Conservation (phyloP, 2,113 vertebrate genomes). For the Alligator sinensis region DNA sequence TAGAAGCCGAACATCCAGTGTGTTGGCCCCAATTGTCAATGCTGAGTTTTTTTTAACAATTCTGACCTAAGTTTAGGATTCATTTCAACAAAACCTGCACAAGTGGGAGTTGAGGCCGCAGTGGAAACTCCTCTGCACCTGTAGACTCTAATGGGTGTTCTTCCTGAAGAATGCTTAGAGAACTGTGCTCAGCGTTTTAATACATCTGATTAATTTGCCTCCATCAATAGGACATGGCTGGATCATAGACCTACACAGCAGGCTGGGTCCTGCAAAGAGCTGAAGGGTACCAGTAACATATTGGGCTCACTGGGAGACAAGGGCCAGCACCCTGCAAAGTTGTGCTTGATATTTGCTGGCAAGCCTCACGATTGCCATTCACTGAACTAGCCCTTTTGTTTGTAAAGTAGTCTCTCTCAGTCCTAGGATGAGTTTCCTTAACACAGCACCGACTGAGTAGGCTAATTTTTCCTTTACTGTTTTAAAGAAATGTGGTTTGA, state of each 20-base stretch:
- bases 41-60: not conserved
- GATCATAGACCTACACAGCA: not conserved
- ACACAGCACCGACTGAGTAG: not conserved
- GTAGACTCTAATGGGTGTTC: not conserved
- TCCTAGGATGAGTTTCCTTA: not conserved
- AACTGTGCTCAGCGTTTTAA: not conserved
- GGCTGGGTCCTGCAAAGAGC: not conserved
- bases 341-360: not conserved
- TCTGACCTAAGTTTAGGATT: not conserved
- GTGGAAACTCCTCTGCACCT: not conserved
- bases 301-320: not conserved
- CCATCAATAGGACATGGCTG: rapidly evolving
- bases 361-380: not conserved
- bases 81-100: not conserved
- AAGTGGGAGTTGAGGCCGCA: not conserved
- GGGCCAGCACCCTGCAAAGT: not conserved
- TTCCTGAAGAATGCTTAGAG: not conserved
- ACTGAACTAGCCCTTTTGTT: not conserved
- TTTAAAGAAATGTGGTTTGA: not conserved
- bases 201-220: not conserved
- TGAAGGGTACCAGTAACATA: rapidly evolving
- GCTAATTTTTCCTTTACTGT: not conserved
- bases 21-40: not conserved
- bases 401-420: not conserved
- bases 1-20: not conserved